These are phyloP conservation scores for Epinephelus cyanopodus DNA, from an alignment of 2,113 vertebrate genomes.

Conservation along the genomic window DNA sequence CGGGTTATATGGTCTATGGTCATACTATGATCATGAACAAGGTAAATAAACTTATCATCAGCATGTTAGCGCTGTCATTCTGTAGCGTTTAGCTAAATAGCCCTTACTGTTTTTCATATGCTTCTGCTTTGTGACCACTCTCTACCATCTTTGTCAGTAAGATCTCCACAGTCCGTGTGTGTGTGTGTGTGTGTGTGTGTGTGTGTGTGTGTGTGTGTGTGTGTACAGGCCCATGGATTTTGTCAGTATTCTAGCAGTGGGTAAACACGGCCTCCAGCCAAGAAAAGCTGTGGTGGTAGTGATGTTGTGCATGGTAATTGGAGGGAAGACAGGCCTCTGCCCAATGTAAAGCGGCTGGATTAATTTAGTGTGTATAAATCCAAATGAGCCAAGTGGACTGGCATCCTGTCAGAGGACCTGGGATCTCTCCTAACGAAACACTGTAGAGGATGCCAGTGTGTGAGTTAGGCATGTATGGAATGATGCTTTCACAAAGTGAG, in stretches of 20 bases:
- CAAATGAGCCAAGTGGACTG: constrained; percentile 46
- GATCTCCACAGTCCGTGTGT: background rate
- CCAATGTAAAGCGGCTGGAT: constrained; percentile 48
- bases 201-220: background rate
- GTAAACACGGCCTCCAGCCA: constrained; percentile 61
- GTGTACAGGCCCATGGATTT: constrained; percentile 30
- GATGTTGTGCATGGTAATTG: constrained; percentile 54
- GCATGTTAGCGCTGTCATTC: background rate
- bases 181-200: background rate
- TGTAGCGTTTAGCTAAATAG: background rate
- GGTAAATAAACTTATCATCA: background rate
- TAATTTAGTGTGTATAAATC: constrained; percentile 41
- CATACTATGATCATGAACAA: background rate
- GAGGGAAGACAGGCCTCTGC: constrained; percentile 53
- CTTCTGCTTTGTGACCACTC: background rate
- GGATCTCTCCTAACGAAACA: constrained; percentile 35
- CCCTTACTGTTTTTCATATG: background rate
- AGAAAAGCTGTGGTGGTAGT: constrained; percentile 46
- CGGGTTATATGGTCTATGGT: too few relatives aligned
- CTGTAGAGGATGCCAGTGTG: constrained; percentile 24
- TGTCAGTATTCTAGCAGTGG: constrained; percentile 51
- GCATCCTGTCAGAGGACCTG: constrained; percentile 30
- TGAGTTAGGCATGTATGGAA: constrained; percentile 52
- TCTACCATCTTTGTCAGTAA: constrained; percentile 5
- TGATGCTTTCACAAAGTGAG: constrained; percentile 43